These are phyloP conservation scores for Typhlichthys subterraneus DNA, from an alignment of 2,797 vertebrate genomes.

Conservation along the genomic window DNA sequence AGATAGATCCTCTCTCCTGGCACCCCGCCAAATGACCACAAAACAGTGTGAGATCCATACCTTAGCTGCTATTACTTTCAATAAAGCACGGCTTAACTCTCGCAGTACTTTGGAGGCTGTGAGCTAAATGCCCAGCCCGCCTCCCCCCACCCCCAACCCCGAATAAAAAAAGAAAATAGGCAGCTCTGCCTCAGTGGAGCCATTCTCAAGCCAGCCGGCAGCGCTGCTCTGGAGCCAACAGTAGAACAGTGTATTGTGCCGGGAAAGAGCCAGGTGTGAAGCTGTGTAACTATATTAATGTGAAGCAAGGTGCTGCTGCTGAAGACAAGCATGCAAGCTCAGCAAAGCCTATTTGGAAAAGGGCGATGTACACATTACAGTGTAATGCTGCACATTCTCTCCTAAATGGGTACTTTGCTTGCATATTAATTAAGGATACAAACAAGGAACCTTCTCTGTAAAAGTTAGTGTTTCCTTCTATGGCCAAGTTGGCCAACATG, in stretches of 20 bases:
- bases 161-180: too few species aligned
- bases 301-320: slow-evolving; percentile 39
- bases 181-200: too few species aligned
- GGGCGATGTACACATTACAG: neutral
- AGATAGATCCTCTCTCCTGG: slow-evolving; percentile 41
- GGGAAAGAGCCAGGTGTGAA: slow-evolving; percentile 30
- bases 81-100: too few species aligned
- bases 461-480: neutral
- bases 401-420: slow-evolving; percentile 19
- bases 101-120: too few species aligned
- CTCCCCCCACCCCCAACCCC: too few species aligned
- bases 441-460: neutral
- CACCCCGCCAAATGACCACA: neutral
- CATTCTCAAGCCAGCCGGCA: neutral
- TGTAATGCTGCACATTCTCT: slow-evolving; percentile 27
- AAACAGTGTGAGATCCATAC: neutral
- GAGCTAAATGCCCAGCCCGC: too few species aligned
- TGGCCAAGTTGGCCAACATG: too few species aligned
- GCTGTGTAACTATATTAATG: slow-evolving; percentile 30
- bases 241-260: neutral
- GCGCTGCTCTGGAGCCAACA: slow-evolving; percentile 11
- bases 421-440: slow-evolving; percentile 19
- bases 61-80: too few species aligned
- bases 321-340: slow-evolving; percentile 47
- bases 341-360: slow-evolving; percentile 35